Percentiles rank a stretch among this genome's conserved stretches.
phyloP scores from a whole-genome alignment of 2,797 vertebrate species.

The Eulemur albifrons region DNA sequence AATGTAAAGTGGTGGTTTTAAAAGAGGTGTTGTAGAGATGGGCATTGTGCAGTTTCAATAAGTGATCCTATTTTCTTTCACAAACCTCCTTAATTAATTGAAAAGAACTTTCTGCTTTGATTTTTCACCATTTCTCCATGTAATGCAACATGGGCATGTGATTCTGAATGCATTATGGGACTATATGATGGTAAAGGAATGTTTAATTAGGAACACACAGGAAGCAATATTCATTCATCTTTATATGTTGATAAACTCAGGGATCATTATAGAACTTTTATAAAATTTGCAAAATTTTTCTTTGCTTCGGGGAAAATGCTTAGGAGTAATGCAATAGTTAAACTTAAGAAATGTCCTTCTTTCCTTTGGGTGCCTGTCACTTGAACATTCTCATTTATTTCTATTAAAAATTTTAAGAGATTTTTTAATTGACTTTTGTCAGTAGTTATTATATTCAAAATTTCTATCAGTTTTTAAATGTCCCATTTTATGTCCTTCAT shows the following conservation, averaged over 20 bases:
- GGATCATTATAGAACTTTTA: neutral
- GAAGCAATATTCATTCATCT: neutral
- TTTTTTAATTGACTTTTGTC: conserved; percentile 70
- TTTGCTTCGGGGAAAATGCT: conserved; percentile 23
- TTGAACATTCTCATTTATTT: conserved; percentile 73
- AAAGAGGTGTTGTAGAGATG: neutral
- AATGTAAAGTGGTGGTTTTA: neutral
- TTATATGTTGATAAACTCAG: conserved; percentile 18
- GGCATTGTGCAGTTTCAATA: neutral
- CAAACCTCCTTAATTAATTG: neutral
- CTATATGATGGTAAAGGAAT: neutral
- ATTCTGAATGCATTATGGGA: neutral
- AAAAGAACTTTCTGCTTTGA: neutral
- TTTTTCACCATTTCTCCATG: neutral
- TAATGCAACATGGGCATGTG: neutral
- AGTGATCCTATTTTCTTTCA: neutral
- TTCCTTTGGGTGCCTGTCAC: conserved; percentile 46
- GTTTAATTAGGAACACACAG: neutral
- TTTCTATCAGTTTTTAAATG: conserved; percentile 71
- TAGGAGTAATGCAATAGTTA: conserved; percentile 43
- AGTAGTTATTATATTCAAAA: conserved; percentile 67
- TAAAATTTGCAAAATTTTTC: neutral
- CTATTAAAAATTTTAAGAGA: conserved; percentile 61
- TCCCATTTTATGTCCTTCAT: conserved; percentile 69
- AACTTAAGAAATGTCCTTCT: conserved; percentile 30